Conservation (phyloP, 2,113 vertebrate species). For the Microtus richardsoni region DNA sequence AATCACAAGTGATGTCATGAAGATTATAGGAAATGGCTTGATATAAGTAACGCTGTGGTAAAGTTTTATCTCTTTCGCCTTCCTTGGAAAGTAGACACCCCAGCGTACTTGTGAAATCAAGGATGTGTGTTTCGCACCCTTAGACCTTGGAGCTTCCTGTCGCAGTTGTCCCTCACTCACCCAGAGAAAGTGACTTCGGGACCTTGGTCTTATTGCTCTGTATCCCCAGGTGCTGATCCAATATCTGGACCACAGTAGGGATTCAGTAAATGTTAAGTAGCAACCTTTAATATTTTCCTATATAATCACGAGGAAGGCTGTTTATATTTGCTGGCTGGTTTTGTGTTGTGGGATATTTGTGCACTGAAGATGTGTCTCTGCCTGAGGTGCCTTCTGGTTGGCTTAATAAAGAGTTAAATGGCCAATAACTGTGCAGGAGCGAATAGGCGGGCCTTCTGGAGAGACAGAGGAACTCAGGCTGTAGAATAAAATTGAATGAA, state of each 20-base stretch:
- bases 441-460: background rate
- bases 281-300: background rate
- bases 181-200: background rate
- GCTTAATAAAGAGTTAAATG: background rate
- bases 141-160: fast-evolving
- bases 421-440: background rate
- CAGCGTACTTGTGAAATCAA: background rate
- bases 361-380: background rate
- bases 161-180: background rate
- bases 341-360: background rate
- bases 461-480: background rate
- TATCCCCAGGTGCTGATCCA: background rate
- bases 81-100: background rate
- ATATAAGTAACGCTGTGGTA: background rate
- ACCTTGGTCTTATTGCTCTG: background rate
- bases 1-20: background rate
- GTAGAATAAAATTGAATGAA: background rate
- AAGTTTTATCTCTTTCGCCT: background rate
- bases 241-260: background rate
- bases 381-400: background rate
- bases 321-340: background rate
- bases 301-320: background rate
- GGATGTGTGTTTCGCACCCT: background rate
- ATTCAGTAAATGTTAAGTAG: background rate
- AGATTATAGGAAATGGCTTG: background rate